These are phyloP conservation scores for Montipora capitata DNA, from an alignment of 92 coral and sea anemone genomes.

Conservation along the genomic window DNA sequence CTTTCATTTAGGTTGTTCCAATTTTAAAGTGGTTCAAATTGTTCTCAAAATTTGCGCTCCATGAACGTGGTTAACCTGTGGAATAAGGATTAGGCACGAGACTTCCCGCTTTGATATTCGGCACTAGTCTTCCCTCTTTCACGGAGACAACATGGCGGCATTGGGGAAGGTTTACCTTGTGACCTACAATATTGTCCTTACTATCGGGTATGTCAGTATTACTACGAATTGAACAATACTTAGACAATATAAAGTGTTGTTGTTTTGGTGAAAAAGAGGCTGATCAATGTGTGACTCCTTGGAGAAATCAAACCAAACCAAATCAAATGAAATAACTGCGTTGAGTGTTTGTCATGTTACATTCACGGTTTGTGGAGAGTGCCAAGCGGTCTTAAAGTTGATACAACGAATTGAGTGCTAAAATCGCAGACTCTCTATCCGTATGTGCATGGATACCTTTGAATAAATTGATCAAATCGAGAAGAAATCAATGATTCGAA, in stretches of 20 bases:
- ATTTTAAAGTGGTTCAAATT: too few relatives aligned
- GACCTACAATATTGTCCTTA: conserved; percentile 83
- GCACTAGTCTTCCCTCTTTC: conserved; percentile 21
- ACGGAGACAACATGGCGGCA: conserved; percentile 20
- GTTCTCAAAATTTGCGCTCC: too few relatives aligned
- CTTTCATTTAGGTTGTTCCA: too few relatives aligned
- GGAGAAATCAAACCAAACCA: background rate
- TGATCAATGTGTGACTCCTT: background rate
- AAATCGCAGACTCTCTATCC: background rate
- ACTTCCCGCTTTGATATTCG: background rate
- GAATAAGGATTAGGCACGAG: too few relatives aligned
- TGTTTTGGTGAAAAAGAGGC: background rate
- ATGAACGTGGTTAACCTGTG: too few relatives aligned
- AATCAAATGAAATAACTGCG: background rate
- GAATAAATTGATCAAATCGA: background rate
- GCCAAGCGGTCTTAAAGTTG: too few relatives aligned
- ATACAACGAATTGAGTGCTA: background rate
- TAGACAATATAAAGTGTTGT: too few relatives aligned
- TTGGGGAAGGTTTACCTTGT: conserved; percentile 75
- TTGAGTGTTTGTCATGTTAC: background rate
- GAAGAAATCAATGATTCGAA: background rate
- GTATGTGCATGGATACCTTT: too few relatives aligned
- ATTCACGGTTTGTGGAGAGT: too few relatives aligned
- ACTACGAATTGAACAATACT: background rate
- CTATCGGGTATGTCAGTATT: conserved; percentile 86